Evolutionary conservation across 2,888 invertebrate genomes (phyloP).

Genomic region (Myopa testacea): DNA sequence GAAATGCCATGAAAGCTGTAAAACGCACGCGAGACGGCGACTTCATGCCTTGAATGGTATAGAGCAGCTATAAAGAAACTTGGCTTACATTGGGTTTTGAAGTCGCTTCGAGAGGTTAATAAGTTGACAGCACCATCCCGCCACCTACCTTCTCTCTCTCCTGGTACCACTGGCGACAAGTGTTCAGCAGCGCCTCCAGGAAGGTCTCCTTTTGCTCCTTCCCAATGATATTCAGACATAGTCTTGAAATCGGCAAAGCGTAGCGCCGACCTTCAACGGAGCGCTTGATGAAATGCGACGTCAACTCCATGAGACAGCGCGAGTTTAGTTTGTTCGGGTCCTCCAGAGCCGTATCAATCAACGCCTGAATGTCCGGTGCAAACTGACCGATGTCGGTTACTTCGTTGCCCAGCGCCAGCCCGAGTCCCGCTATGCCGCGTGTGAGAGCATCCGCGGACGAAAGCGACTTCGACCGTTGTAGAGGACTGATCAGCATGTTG

Average conservation of each 20-base stretch:
- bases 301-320: conserved; percentile 85
- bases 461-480: conserved; percentile 86
- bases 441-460: conserved; percentile 81
- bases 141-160: conserved; percentile 76
- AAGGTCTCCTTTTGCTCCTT: conserved; percentile 89
- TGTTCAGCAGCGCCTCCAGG: conserved; percentile 88
- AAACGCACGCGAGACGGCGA: conserved; percentile 75
- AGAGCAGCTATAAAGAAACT: conserved; percentile 57
- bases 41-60: conserved; percentile 70
- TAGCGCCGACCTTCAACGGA: conserved; percentile 81
- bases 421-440: conserved; percentile 76
- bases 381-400: conserved; percentile 83
- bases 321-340: conserved; percentile 84
- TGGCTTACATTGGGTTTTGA: not conserved
- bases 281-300: conserved; percentile 82
- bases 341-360: conserved; percentile 81
- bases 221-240: conserved; percentile 88
- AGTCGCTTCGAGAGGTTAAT: not conserved
- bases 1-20: conserved; percentile 89
- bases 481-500: conserved; percentile 50
- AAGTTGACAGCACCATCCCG: not conserved
- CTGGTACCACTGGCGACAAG: conserved; percentile 91
- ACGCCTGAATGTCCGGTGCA: conserved; percentile 78
- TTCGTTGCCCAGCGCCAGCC: conserved; percentile 75
- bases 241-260: conserved; percentile 85